Evolutionary conservation across 2,797 vertebrate species (phyloP).

Genomic region (Macropodus opercularis): DNA sequence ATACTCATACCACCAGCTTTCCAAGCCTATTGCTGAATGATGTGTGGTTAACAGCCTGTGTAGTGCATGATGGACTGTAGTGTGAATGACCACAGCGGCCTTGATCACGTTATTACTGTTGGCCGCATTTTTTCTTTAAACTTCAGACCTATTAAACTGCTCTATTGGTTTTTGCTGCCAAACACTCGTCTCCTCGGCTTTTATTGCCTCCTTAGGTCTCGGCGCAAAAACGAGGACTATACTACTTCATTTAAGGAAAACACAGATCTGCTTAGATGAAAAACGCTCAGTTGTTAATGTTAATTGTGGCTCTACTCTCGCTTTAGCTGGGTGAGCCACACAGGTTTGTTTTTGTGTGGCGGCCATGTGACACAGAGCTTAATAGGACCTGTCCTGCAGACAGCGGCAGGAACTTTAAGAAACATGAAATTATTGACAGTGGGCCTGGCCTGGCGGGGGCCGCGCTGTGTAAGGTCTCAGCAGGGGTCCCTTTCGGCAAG

Average conservation of each 20-base stretch:
- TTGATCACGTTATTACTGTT: slow-evolving; percentile 19
- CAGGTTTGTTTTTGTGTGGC: neutral
- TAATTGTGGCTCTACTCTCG: neutral
- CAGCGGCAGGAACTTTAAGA: slow-evolving; percentile 29
- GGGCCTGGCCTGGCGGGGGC: neutral
- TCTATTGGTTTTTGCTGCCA: slow-evolving; percentile 51
- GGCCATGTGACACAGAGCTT: neutral
- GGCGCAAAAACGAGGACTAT: slow-evolving; percentile 38
- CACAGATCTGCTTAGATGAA: too few relatives aligned
- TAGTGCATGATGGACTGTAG: slow-evolving; percentile 17
- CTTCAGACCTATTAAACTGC: slow-evolving; percentile 45
- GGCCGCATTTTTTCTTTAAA: slow-evolving; percentile 43
- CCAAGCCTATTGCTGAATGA: slow-evolving; percentile 10
- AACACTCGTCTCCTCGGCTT: slow-evolving; percentile 35
- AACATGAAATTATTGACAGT: slow-evolving; percentile 15
- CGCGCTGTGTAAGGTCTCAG: slow-evolving; percentile 17
- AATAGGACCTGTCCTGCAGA: slow-evolving; percentile 8
- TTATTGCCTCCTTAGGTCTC: slow-evolving; percentile 30
- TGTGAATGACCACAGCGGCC: slow-evolving; percentile 15
- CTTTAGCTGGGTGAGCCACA: slow-evolving; percentile 2
- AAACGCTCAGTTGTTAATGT: too few relatives aligned
- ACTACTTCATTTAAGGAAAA: slow-evolving; percentile 19
- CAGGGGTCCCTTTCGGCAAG: slow-evolving; percentile 47
- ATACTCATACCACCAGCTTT: neutral
- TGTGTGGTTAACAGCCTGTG: slow-evolving; percentile 17